These are phyloP conservation scores for Melanerpes formicivorus DNA, from an alignment of 2,113 vertebrate genomes.

Conservation along the genomic window DNA sequence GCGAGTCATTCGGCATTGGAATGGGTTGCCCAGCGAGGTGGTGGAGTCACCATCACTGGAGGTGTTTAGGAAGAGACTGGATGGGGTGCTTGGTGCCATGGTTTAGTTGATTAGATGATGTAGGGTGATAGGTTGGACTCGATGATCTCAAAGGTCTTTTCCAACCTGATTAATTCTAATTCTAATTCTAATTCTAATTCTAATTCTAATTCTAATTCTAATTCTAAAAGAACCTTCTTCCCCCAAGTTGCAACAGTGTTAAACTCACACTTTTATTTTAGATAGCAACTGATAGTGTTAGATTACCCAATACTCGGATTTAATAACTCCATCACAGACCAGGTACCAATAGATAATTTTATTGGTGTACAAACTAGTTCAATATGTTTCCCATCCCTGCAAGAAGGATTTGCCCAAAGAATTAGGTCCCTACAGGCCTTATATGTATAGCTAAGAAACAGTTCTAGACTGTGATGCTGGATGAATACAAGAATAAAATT, in stretches of 20 bases:
- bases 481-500: neutral
- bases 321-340: neutral
- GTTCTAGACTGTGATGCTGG: neutral
- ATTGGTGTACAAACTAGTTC: neutral
- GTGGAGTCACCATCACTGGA: too few species aligned
- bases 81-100: too few species aligned
- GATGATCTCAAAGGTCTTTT: too few species aligned
- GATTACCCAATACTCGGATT: neutral
- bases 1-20: too few species aligned
- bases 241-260: neutral
- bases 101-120: too few species aligned
- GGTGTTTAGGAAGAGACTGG: too few species aligned
- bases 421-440: neutral
- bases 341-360: rapidly evolving
- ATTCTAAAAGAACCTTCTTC: neutral
- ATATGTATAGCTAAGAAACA: neutral
- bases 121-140: too few species aligned
- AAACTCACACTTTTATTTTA: neutral
- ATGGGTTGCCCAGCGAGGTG: too few species aligned
- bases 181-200: too few species aligned
- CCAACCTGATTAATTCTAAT: too few species aligned
- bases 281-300: neutral
- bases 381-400: neutral
- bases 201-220: too few species aligned
- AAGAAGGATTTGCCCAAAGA: neutral